Conservation (phyloP, 2,797 vertebrate genomes). For the Rhinichthys osculus region DNA sequence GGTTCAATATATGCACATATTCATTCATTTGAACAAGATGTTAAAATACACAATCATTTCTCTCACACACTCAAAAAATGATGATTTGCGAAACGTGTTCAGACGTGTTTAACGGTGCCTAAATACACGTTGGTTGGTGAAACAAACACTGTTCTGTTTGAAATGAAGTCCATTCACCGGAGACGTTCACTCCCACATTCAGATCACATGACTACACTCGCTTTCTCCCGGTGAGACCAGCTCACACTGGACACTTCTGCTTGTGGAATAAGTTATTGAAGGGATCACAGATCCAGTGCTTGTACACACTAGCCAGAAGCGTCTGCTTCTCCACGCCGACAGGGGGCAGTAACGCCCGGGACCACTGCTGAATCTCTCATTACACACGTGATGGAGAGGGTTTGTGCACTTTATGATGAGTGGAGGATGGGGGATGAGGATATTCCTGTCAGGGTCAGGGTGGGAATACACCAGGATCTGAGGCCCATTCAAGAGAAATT, state of each 20-base stretch:
- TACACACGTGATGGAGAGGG: neutral
- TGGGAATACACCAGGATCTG: neutral
- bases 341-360: too few relatives aligned
- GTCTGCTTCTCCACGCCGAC: neutral
- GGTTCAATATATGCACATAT: neutral
- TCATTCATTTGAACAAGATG: neutral
- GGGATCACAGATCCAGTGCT: neutral
- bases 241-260: neutral
- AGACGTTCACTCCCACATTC: neutral
- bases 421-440: constrained; percentile 12
- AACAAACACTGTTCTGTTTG: neutral
- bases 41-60: neutral
- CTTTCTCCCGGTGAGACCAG: too few relatives aligned
- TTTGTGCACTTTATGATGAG: neutral
- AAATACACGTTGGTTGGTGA: neutral
- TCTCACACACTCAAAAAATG: neutral
- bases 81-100: neutral
- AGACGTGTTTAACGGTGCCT: neutral
- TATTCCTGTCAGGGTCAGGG: neutral
- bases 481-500: neutral
- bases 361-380: neutral
- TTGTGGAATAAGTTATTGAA: neutral
- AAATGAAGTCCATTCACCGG: neutral
- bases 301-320: neutral
- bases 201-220: neutral